These are phyloP conservation scores for Myopa testacea DNA, from an alignment of 2,888 invertebrate genomes.

Conservation along the genomic window DNA sequence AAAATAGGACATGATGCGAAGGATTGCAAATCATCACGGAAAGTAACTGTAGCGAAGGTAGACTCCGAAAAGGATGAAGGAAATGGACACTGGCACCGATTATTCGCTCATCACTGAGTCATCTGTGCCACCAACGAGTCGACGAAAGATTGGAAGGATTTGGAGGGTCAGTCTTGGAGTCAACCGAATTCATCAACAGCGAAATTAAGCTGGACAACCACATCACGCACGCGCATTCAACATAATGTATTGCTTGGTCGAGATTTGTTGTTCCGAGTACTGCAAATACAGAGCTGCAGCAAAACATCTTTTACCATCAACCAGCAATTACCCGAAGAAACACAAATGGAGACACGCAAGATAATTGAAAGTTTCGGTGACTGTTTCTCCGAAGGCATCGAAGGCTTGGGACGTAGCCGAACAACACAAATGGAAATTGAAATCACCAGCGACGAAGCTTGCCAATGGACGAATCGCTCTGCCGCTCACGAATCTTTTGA, in stretches of 20 bases:
- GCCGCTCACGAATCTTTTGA: conserved; percentile 42
- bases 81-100: conserved; percentile 43
- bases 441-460: conserved; percentile 42
- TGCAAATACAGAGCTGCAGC: conserved; percentile 35
- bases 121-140: conserved; percentile 11
- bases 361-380: too few species aligned
- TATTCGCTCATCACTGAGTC: conserved; percentile 40
- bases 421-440: conserved; percentile 29
- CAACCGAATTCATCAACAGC: conserved; percentile 23
- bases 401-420: too few species aligned
- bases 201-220: conserved; percentile 33
- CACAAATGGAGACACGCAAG: conserved; percentile 5
- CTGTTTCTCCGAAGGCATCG: too few species aligned
- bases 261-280: not conserved
- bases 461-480: conserved; percentile 1
- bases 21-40: too few species aligned
- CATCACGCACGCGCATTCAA: conserved; percentile 3
- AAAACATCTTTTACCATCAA: not conserved
- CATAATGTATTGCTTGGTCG: conserved; percentile 40
- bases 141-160: conserved; percentile 41
- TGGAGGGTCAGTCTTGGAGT: conserved; percentile 41
- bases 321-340: not conserved
- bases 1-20: not conserved
- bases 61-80: too few species aligned
- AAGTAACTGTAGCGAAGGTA: too few species aligned